Conservation (phyloP, 1,140 invertebrate genomes). For the Argopecten irradians region DNA sequence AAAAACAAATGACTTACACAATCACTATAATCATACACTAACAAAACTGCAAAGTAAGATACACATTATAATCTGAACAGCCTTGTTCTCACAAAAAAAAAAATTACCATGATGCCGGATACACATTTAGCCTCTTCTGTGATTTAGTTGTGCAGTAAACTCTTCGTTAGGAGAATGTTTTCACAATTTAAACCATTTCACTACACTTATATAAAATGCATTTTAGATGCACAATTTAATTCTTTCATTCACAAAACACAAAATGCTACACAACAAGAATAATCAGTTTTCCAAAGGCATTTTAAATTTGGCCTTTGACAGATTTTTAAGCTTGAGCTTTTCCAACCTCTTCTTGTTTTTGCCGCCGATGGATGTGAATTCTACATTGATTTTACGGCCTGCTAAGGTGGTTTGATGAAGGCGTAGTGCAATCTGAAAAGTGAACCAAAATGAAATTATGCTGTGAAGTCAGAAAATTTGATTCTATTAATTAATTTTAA, state of each 20-base stretch:
- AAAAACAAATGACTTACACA: background rate
- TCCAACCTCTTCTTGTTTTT: slow-evolving; percentile 56
- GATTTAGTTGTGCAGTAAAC: background rate
- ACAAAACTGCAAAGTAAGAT: background rate
- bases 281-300: slow-evolving; percentile 40
- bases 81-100: background rate
- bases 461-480: no score
- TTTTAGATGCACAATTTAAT: background rate
- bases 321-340: slow-evolving; percentile 55
- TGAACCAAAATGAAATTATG: no score
- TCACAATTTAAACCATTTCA: background rate
- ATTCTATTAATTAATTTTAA: no score
- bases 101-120: background rate
- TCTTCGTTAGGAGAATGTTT: background rate
- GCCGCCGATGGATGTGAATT: slow-evolving; percentile 64
- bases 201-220: background rate
- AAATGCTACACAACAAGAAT: background rate
- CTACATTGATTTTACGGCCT: slow-evolving; percentile 67
- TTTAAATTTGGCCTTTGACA: slow-evolving; percentile 44
- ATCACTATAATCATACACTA: background rate
- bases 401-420: slow-evolving; percentile 63
- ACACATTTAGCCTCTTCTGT: background rate
- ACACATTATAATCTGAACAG: background rate
- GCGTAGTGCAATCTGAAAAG: slow-evolving; percentile 63
- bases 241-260: background rate